phyloP scores from a whole-genome alignment of 2,797 vertebrate species.

The Danio choprae region DNA sequence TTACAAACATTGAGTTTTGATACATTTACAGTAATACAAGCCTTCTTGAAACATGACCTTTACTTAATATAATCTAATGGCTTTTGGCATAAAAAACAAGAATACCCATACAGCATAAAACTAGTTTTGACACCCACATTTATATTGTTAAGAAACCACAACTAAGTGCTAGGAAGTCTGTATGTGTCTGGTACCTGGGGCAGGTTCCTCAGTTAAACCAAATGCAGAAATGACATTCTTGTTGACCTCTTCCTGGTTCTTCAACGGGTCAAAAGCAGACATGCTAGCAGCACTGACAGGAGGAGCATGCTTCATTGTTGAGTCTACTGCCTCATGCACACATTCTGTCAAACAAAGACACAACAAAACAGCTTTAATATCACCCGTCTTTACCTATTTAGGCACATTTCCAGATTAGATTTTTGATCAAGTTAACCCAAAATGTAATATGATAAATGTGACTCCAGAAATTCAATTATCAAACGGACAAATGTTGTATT shows the following conservation, averaged over 20 bases:
- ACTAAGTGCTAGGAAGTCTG: neutral
- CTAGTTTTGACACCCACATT: no score
- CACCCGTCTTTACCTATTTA: neutral
- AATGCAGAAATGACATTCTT: conserved; percentile 99
- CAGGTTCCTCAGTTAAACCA: conserved; percentile 93
- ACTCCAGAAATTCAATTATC: neutral
- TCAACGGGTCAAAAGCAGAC: conserved; percentile 98
- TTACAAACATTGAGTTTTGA: no score
- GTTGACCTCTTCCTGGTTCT: conserved; percentile 98
- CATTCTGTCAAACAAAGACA: conserved; percentile 74
- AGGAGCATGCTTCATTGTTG: conserved; percentile 85
- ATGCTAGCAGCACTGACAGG: conserved; percentile 98
- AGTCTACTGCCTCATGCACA: conserved; percentile 82
- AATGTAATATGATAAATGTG: neutral
- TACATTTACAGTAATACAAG: no score
- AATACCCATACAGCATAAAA: no score
- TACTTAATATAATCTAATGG: no score
- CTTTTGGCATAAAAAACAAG: no score
- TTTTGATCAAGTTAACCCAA: neutral
- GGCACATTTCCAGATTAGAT: neutral
- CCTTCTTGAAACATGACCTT: no score
- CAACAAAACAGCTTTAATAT: neutral
- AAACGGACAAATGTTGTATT: neutral
- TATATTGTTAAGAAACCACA: neutral
- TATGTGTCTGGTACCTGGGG: conserved; percentile 80